A percentile compares a stretch with the other conserved stretches of the same genome.
Conservation (phyloP, 1,140 invertebrate genomes). For the Drosophila willistoni region DNA sequence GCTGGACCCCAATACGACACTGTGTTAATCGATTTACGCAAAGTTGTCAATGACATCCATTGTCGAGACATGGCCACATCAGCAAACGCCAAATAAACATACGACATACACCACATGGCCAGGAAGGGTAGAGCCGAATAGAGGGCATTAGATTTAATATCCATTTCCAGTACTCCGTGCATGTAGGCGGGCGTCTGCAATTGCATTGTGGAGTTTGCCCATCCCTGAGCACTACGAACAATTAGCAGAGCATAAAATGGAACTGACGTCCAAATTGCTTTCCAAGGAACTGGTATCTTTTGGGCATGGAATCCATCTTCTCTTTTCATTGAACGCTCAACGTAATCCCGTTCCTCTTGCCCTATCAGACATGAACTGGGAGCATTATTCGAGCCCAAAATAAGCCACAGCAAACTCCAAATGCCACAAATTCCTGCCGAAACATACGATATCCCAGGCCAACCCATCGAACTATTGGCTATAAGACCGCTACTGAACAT, state of each 20-base stretch:
- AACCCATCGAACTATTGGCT: slow-evolving; percentile 86
- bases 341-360: slow-evolving; percentile 86
- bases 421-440: slow-evolving; percentile 87
- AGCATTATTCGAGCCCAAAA: slow-evolving; percentile 88
- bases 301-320: slow-evolving; percentile 66
- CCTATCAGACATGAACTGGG: slow-evolving; percentile 85
- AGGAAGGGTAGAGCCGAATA: slow-evolving; percentile 92
- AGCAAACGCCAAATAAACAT: slow-evolving; percentile 84
- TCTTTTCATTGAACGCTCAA: slow-evolving; percentile 84
- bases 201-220: slow-evolving; percentile 96
- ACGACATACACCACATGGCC: slow-evolving; percentile 87
- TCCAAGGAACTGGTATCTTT: slow-evolving; percentile 88
- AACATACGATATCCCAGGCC: slow-evolving; percentile 91
- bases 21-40: slow-evolving; percentile 88
- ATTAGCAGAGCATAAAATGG: slow-evolving; percentile 94
- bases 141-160: slow-evolving; percentile 89
- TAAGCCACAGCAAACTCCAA: slow-evolving; percentile 87
- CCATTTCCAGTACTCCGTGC: slow-evolving; percentile 88
- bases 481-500: slow-evolving; percentile 87
- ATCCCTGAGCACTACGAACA: slow-evolving; percentile 94
- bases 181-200: slow-evolving; percentile 90
- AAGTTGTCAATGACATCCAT: slow-evolving; percentile 61
- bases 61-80: slow-evolving; percentile 54
- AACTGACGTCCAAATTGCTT: slow-evolving; percentile 88
- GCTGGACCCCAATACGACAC: slow-evolving; percentile 86